A percentile compares a stretch with the other conserved stretches of the same genome.
phyloP scores from a whole-genome alignment of 1,140 invertebrate species.

The Pararge aegeria region DNA sequence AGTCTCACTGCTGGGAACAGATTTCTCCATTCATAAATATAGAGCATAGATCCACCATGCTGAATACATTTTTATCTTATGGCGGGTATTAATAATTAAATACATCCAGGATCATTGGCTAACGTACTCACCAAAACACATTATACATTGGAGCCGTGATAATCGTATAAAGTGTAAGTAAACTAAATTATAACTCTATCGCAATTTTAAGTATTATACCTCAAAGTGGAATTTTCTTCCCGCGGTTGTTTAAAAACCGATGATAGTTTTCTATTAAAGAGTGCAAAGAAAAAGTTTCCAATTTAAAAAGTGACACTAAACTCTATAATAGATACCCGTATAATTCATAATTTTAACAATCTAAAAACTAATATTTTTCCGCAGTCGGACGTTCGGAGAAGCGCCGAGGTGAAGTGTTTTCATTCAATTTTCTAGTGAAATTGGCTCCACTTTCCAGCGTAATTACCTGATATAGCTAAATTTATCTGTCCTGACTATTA shows the following conservation, averaged over 20 bases:
- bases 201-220: background rate
- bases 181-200: too few relatives aligned
- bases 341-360: constrained; percentile 10
- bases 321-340: background rate
- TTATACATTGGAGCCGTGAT: too few relatives aligned
- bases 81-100: too few relatives aligned
- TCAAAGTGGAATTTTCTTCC: background rate
- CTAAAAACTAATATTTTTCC: constrained; percentile 38
- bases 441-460: constrained; percentile 46
- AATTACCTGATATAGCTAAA: constrained; percentile 40
- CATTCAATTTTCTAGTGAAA: constrained; percentile 63
- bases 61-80: too few relatives aligned
- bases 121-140: too few relatives aligned
- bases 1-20: too few relatives aligned
- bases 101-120: too few relatives aligned
- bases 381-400: constrained; percentile 35
- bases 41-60: too few relatives aligned
- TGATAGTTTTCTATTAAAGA: background rate
- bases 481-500: constrained; percentile 1
- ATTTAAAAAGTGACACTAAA: constrained; percentile 9
- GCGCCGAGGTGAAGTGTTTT: constrained; percentile 52
- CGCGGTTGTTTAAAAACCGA: background rate
- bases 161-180: too few relatives aligned
- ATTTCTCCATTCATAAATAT: too few relatives aligned
- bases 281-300: background rate